Percentiles rank a stretch among this genome's conserved stretches.
phyloP scores from a whole-genome alignment of 37 sponge, comb jelly and placozoan species.

The Ephydatia muelleri region DNA sequence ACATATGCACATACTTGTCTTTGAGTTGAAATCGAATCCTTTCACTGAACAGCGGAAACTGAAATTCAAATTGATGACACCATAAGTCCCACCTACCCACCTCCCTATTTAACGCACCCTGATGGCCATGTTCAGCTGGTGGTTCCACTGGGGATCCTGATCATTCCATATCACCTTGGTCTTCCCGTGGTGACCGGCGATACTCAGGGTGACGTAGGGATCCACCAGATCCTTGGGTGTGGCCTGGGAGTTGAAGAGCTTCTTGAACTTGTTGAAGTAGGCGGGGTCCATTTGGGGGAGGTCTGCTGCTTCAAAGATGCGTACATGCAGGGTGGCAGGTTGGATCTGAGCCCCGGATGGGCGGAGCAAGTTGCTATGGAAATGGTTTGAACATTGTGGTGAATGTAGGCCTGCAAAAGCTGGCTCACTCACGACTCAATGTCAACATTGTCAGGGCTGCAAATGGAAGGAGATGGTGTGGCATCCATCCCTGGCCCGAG shows the following conservation, averaged over 20 bases:
- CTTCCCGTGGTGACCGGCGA: conserved; percentile 46
- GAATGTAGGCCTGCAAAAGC: background rate
- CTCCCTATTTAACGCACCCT: conserved; percentile 35
- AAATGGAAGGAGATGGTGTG: background rate
- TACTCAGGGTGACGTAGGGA: conserved; percentile 40
- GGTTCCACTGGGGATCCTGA: conserved; percentile 72
- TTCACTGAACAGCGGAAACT: conserved; percentile 57
- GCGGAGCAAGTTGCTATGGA: background rate
- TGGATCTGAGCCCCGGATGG: background rate
- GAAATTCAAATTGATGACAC: background rate
- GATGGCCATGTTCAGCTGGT: conserved; percentile 65
- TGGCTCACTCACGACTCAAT: background rate
- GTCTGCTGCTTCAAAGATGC: too few relatives aligned
- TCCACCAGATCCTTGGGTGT: conserved; percentile 64
- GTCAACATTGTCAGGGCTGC: background rate
- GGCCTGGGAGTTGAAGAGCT: too few relatives aligned
- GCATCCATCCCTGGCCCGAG: background rate
- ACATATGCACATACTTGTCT: conserved; percentile 31
- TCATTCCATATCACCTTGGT: conserved; percentile 49
- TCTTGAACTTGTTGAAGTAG: too few relatives aligned
- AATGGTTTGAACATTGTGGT: background rate
- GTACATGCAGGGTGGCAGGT: background rate
- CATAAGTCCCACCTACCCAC: too few relatives aligned
- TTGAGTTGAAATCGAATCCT: conserved; percentile 36
- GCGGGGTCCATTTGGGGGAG: conserved; percentile 55